phyloP scores from a whole-genome alignment of 2,113 vertebrate species.

The Sapajus apella region DNA sequence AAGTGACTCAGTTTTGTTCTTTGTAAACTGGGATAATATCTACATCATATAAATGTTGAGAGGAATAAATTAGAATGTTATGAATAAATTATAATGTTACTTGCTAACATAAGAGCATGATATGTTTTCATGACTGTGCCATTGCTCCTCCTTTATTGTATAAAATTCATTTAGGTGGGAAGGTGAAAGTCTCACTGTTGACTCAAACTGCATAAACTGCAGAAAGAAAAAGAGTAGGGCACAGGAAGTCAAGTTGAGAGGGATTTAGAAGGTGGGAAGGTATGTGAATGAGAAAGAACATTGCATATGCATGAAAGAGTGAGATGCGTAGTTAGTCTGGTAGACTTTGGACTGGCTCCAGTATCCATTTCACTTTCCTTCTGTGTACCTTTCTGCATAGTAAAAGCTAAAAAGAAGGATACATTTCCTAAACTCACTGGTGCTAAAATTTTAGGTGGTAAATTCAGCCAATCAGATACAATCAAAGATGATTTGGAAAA shows the following conservation, averaged over 20 bases:
- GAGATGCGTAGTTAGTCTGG: not conserved
- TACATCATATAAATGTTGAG: not conserved
- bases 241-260: not conserved
- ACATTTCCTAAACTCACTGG: not conserved
- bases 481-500: not conserved
- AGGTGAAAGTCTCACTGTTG: not conserved
- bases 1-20: not conserved
- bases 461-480: not conserved
- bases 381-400: not conserved
- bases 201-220: not conserved
- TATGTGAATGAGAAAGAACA: not conserved
- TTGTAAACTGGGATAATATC: not conserved
- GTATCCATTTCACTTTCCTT: not conserved
- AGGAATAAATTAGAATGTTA: not conserved
- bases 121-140: not conserved
- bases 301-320: not conserved
- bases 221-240: not conserved
- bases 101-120: not conserved
- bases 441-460: not conserved
- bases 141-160: not conserved
- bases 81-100: not conserved
- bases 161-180: not conserved
- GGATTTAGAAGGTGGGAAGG: not conserved
- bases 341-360: not conserved
- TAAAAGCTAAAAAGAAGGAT: not conserved